These are phyloP conservation scores for Drepana falcataria DNA, from an alignment of 2,888 invertebrate genomes.

Conservation along the genomic window DNA sequence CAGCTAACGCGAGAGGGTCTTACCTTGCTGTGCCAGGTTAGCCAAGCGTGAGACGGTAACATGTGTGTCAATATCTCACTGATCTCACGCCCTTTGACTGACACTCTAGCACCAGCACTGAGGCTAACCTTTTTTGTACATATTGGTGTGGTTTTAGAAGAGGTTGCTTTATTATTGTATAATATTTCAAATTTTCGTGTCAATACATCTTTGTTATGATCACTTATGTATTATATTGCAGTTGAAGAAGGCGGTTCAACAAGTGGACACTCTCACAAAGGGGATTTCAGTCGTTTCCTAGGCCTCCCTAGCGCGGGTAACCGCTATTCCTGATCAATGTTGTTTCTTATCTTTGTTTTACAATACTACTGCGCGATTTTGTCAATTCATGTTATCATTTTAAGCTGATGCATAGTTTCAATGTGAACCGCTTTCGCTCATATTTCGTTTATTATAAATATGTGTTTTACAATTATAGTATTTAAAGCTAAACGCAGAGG, in stretches of 20 bases:
- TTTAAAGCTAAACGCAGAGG: neutral
- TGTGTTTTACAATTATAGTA: neutral
- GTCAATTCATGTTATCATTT: constrained; percentile 10
- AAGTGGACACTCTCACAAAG: constrained; percentile 67
- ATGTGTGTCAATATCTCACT: constrained; percentile 40
- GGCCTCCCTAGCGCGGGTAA: constrained; percentile 81
- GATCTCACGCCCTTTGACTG: constrained; percentile 49
- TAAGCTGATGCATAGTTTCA: constrained; percentile 2
- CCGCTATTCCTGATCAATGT: constrained; percentile 62
- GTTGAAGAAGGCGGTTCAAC: constrained; percentile 73
- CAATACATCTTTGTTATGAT: constrained; percentile 4
- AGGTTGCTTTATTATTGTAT: constrained; percentile 1
- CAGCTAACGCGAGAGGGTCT: constrained; percentile 78
- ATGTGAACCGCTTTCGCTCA: constrained; percentile 5
- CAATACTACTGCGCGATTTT: constrained; percentile 19
- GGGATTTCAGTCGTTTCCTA: constrained; percentile 82
- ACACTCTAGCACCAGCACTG: constrained; percentile 46
- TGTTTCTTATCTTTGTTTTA: constrained; percentile 36
- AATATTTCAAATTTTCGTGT: neutral
- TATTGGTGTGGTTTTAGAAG: constrained; percentile 18
- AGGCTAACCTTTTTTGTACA: constrained; percentile 45
- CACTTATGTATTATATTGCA: constrained; percentile 61
- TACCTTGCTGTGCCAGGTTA: constrained; percentile 82
- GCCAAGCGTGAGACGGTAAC: constrained; percentile 46
- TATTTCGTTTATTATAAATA: neutral